These are phyloP conservation scores for Mallotus villosus DNA, from an alignment of 2,797 vertebrate species.

Conservation along the genomic window DNA sequence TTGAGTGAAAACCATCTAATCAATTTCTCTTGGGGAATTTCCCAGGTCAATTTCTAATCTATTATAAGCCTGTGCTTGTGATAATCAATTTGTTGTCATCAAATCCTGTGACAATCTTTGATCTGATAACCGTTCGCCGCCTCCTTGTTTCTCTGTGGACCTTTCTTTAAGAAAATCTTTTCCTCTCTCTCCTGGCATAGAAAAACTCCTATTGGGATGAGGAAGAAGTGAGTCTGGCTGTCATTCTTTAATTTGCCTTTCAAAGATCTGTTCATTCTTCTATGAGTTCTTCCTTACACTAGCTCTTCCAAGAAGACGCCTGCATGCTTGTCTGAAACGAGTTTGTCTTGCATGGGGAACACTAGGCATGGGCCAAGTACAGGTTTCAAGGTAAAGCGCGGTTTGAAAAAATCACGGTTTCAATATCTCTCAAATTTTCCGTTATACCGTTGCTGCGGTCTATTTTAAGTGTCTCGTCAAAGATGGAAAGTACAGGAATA, in stretches of 20 bases:
- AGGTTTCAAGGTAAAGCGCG: no score
- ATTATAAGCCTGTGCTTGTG: conserved; percentile 13
- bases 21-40: not conserved
- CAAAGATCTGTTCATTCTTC: conserved; percentile 34
- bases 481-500: no score
- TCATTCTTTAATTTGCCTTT: conserved; percentile 55
- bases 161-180: conserved; percentile 67
- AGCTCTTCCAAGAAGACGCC: conserved; percentile 12
- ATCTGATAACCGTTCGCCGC: conserved; percentile 36
- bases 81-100: not conserved
- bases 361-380: not conserved
- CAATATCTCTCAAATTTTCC: no score
- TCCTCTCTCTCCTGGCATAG: conserved; percentile 73
- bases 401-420: no score
- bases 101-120: conserved; percentile 23
- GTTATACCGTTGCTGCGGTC: no score
- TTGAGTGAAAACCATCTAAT: not conserved
- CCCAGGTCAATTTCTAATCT: conserved; percentile 22
- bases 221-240: conserved; percentile 80
- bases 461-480: no score
- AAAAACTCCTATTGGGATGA: conserved; percentile 84
- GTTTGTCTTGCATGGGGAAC: not conserved
- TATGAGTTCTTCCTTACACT: conserved; percentile 36
- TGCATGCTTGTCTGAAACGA: conserved; percentile 36
- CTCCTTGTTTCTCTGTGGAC: conserved; percentile 48